Evolutionary conservation across 2,797 vertebrate genomes (phyloP).

Genomic region (Peromyscus eremicus): DNA sequence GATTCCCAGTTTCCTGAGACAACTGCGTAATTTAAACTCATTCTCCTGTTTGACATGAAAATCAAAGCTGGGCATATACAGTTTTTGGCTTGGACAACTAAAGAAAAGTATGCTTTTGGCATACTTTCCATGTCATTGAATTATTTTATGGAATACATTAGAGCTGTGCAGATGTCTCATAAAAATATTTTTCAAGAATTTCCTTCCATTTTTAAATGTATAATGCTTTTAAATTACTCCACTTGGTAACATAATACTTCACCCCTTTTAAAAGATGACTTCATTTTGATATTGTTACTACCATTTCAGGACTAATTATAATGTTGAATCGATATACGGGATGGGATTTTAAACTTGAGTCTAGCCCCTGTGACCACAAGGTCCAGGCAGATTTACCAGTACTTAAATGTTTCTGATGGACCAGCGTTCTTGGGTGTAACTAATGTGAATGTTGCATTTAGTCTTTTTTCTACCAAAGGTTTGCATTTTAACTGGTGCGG

Average conservation of each 20-base stretch:
- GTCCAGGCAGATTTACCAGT: not conserved
- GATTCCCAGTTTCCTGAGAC: not conserved
- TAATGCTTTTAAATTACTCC: slow-evolving; percentile 52
- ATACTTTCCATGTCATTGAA: not conserved
- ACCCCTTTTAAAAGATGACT: slow-evolving; percentile 49
- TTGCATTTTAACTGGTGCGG: slow-evolving; percentile 30
- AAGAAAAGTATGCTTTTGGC: not conserved
- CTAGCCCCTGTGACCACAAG: slow-evolving; percentile 1
- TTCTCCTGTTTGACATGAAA: slow-evolving; percentile 47
- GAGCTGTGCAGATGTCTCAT: not conserved
- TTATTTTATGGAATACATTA: slow-evolving; percentile 38
- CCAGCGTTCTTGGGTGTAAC: not conserved
- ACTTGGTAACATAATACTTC: slow-evolving; percentile 55
- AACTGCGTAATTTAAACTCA: not conserved
- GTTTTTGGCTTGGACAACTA: not conserved
- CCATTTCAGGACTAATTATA: slow-evolving; percentile 64
- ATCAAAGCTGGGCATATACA: not conserved
- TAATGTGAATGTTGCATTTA: slow-evolving; percentile 27
- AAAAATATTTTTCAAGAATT: slow-evolving; percentile 51
- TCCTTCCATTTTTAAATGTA: slow-evolving; percentile 16
- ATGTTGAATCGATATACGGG: slow-evolving; percentile 53
- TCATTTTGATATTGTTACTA: slow-evolving; percentile 57
- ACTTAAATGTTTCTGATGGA: slow-evolving; percentile 21
- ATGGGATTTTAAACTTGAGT: not conserved
- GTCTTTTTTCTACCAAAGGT: slow-evolving; percentile 29